phyloP scores from a whole-genome alignment of 92 coral and sea anemone species.

The Paramuricea clavata region DNA sequence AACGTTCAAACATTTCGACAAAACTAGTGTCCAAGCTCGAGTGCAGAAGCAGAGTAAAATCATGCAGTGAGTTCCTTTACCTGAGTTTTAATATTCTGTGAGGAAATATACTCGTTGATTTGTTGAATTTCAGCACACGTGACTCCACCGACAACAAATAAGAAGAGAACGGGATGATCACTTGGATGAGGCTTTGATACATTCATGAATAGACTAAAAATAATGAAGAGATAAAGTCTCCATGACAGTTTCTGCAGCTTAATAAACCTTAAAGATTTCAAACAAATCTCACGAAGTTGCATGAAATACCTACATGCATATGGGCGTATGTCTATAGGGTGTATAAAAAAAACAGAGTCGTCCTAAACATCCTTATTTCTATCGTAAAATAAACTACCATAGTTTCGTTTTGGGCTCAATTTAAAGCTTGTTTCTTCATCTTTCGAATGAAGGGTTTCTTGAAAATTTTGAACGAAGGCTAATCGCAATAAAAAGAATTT shows the following conservation, averaged over 20 bases:
- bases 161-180: slow-evolving; percentile 84
- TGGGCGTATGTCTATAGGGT: neutral
- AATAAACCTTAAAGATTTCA: no score
- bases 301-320: no score
- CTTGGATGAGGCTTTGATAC: slow-evolving; percentile 98
- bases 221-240: no score
- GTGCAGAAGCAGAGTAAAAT: neutral
- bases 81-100: slow-evolving; percentile 88
- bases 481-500: no score
- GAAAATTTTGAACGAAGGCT: no score
- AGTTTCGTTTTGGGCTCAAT: no score
- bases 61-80: slow-evolving; percentile 36
- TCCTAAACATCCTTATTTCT: no score
- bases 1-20: neutral
- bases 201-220: slow-evolving; percentile 93
- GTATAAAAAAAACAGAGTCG: no score
- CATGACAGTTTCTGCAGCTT: neutral
- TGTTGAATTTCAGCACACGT: slow-evolving; percentile 91
- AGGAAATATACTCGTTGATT: slow-evolving; percentile 81
- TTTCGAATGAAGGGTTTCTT: no score
- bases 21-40: neutral
- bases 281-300: no score
- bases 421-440: no score
- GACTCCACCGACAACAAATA: slow-evolving; percentile 94
- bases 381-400: no score